Percentiles rank a stretch among this genome's conserved stretches.
These are phyloP conservation scores for Harpagus bidentatus DNA, from an alignment of 2,113 vertebrate genomes.

Conservation along the genomic window DNA sequence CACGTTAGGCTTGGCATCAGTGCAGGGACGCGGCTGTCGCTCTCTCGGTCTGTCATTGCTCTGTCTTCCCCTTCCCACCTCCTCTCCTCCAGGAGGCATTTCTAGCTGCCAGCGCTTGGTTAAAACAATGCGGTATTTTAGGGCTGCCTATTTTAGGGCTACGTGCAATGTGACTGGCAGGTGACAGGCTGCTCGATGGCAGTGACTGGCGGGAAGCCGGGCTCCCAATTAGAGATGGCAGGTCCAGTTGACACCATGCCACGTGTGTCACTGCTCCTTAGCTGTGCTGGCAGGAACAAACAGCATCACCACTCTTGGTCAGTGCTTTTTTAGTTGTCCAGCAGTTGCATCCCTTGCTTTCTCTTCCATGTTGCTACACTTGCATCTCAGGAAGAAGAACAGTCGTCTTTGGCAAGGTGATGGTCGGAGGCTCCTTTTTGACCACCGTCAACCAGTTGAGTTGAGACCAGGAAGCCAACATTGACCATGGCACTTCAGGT, in stretches of 20 bases:
- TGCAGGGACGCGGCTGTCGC: rapidly evolving
- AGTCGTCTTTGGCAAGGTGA: background rate
- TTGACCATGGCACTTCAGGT: rapidly evolving
- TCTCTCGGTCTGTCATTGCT: background rate
- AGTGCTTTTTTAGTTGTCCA: background rate
- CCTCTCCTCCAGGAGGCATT: background rate
- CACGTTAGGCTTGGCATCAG: rapidly evolving
- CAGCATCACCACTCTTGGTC: background rate
- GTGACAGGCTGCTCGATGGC: background rate
- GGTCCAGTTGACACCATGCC: background rate
- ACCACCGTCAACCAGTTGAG: background rate
- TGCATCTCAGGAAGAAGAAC: too few species aligned
- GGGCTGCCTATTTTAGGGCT: background rate
- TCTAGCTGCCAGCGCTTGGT: background rate
- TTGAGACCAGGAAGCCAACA: background rate
- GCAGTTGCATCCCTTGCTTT: background rate
- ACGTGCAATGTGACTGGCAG: background rate
- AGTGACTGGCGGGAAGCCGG: background rate
- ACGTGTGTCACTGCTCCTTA: background rate
- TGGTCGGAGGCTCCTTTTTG: background rate
- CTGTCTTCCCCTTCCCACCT: background rate
- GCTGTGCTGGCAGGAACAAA: background rate
- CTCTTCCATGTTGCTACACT: background rate
- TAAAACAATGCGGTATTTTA: background rate
- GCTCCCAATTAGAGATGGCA: background rate